Conservation (phyloP, 1,140 invertebrate genomes). For the Aphelinus atriplicis region DNA sequence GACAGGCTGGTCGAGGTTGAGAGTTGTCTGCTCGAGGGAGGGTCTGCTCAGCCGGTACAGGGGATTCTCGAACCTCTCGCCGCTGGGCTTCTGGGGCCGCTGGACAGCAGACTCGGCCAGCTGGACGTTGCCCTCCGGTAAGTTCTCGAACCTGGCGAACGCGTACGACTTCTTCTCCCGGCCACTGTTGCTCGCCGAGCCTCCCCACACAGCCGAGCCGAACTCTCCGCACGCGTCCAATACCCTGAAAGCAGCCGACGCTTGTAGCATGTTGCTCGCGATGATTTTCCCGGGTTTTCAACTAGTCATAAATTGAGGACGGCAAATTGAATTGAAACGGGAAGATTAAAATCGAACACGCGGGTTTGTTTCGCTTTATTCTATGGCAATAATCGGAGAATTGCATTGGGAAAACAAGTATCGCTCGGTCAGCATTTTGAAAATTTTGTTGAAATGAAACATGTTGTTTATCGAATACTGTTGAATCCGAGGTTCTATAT, state of each 20-base stretch:
- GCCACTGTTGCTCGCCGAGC: conserved; percentile 17
- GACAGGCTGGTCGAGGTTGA: conserved; percentile 47
- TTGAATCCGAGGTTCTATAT: too few species aligned
- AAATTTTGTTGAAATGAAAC: too few species aligned
- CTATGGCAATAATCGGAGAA: too few species aligned
- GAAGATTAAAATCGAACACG: too few species aligned
- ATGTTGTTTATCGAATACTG: too few species aligned
- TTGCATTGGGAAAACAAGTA: too few species aligned
- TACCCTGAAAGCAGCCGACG: conserved; percentile 45
- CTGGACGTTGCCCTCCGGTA: conserved; percentile 56
- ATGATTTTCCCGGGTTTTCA: too few species aligned
- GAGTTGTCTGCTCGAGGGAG: not conserved
- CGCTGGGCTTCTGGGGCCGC: not conserved
- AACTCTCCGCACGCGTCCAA: conserved; percentile 46
- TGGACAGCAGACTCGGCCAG: conserved; percentile 42
- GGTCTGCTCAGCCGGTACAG: conserved; percentile 50
- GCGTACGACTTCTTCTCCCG: conserved; percentile 46
- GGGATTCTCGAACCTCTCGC: conserved; percentile 60
- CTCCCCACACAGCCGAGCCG: conserved; percentile 44
- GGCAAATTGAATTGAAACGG: too few species aligned
- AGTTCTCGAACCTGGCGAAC: conserved; percentile 62
- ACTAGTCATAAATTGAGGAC: too few species aligned
- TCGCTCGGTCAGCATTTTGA: too few species aligned
- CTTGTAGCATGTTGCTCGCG: too few species aligned
- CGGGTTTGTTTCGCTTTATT: too few species aligned